A percentile compares a stretch with the other conserved stretches of the same genome.
Evolutionary conservation across 2,797 vertebrate genomes (phyloP).

Genomic region (Ficedula albicollis): DNA sequence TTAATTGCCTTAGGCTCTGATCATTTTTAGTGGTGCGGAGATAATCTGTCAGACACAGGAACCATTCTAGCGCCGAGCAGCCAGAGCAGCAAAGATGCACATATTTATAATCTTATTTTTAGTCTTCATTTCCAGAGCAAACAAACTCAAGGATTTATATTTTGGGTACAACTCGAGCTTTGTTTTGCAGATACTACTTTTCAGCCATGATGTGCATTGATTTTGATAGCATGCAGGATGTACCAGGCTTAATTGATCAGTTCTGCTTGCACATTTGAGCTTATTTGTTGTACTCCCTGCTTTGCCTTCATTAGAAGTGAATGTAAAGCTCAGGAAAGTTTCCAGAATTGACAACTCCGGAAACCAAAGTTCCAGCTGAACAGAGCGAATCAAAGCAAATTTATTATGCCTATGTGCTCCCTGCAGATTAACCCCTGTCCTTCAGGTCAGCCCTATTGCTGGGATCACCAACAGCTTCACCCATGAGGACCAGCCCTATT

Average conservation of each 20-base stretch:
- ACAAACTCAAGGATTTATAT: neutral
- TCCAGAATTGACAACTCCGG: neutral
- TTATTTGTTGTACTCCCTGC: neutral
- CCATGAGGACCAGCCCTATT: neutral
- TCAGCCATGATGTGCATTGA: neutral
- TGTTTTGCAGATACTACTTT: neutral
- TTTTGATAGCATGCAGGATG: neutral
- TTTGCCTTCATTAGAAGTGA: conserved; percentile 33
- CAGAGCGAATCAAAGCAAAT: neutral
- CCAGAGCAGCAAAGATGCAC: neutral
- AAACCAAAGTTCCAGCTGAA: conserved; percentile 13
- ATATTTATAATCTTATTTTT: neutral
- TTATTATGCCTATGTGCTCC: neutral
- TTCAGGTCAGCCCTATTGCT: neutral
- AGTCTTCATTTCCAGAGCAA: neutral
- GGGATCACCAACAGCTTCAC: neutral
- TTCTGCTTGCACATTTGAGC: neutral
- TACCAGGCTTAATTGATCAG: conserved; percentile 29
- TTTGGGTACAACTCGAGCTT: neutral
- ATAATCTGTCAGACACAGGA: conserved; percentile 22
- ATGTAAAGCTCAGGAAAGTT: neutral
- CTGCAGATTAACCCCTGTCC: neutral
- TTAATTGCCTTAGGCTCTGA: conserved; percentile 14
- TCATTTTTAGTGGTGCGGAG: neutral
- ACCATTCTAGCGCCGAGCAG: neutral